Evolutionary conservation across 2,888 invertebrate genomes (phyloP).

Genomic region (Temnothorax rugatulus): DNA sequence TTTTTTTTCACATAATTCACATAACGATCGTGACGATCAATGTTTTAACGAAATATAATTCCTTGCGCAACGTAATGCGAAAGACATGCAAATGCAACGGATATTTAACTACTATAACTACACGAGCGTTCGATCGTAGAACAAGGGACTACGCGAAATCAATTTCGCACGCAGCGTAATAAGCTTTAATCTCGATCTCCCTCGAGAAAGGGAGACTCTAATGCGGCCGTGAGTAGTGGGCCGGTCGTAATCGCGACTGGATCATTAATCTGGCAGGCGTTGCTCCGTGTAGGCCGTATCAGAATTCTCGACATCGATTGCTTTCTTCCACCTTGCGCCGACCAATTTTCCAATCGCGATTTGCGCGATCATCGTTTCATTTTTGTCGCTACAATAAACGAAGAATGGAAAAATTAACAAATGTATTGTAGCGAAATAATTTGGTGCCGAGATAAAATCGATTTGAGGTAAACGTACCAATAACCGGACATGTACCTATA

Average conservation of each 20-base stretch:
- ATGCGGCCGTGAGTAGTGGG: conserved; percentile 71
- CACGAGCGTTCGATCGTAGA: conserved; percentile 17
- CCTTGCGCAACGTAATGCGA: conserved; percentile 15
- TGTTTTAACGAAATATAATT: conserved; percentile 25
- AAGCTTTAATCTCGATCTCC: conserved; percentile 77
- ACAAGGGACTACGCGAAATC: conserved; percentile 70
- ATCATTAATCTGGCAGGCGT: conserved; percentile 77
- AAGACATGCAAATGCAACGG: conserved; percentile 37
- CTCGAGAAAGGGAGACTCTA: conserved; percentile 69
- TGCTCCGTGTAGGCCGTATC: conserved; percentile 70
- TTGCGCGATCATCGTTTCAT: conserved; percentile 35
- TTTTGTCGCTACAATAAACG: not conserved
- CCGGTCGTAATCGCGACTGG: conserved; percentile 73
- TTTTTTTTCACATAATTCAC: conserved; percentile 49
- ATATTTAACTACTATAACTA: conserved; percentile 18
- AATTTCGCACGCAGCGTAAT: conserved; percentile 77
- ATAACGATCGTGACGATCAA: conserved; percentile 10
- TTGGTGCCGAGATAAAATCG: conserved; percentile 64
- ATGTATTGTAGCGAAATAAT: conserved; percentile 46
- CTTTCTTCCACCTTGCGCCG: conserved; percentile 41
- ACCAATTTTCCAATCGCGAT: conserved; percentile 56
- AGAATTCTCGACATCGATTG: conserved; percentile 74
- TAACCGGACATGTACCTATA: too few relatives aligned
- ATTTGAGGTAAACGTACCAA: conserved; percentile 44
- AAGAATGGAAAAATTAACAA: conserved; percentile 28